Evolutionary conservation across 2,797 vertebrate species (phyloP).

Genomic region (Botia almorhae): DNA sequence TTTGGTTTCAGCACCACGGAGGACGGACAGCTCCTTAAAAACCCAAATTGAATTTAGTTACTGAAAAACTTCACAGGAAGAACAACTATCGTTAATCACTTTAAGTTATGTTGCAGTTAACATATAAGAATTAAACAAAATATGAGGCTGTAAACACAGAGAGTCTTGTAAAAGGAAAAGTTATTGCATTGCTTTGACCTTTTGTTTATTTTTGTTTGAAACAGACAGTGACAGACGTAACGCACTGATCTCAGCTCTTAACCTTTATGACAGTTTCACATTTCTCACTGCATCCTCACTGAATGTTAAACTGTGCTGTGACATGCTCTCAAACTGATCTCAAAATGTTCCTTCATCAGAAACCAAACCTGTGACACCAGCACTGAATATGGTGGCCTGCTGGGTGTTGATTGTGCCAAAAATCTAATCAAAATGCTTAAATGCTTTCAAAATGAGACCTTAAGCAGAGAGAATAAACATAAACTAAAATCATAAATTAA

Average conservation of each 20-base stretch:
- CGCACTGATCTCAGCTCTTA: background rate
- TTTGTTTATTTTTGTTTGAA: conserved; percentile 5
- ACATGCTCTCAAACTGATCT: conserved; percentile 19
- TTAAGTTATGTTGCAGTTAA: too few relatives aligned
- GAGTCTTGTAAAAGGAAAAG: background rate
- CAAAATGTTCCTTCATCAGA: conserved; percentile 1
- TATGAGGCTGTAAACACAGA: background rate
- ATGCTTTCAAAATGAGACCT: too few relatives aligned
- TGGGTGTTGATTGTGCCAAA: conserved; percentile 20
- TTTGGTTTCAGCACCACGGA: conserved; percentile 17
- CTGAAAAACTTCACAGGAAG: too few relatives aligned
- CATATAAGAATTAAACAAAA: too few relatives aligned
- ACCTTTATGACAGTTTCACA: conserved; percentile 24
- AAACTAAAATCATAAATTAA: conserved; percentile 45
- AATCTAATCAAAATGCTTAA: conserved; percentile 41
- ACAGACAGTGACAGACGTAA: too few relatives aligned
- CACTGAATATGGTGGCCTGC: conserved; percentile 17
- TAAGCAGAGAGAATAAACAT: conserved; percentile 15
- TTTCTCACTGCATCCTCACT: background rate
- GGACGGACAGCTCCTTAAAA: background rate
- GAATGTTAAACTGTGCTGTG: conserved; percentile 24
- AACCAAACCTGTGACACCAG: conserved; percentile 32
- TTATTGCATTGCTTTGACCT: background rate
- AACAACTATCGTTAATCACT: too few relatives aligned
- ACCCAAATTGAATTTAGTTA: background rate